Evolutionary conservation across 2,888 invertebrate genomes (phyloP).

Genomic region (Leuctra nigra): DNA sequence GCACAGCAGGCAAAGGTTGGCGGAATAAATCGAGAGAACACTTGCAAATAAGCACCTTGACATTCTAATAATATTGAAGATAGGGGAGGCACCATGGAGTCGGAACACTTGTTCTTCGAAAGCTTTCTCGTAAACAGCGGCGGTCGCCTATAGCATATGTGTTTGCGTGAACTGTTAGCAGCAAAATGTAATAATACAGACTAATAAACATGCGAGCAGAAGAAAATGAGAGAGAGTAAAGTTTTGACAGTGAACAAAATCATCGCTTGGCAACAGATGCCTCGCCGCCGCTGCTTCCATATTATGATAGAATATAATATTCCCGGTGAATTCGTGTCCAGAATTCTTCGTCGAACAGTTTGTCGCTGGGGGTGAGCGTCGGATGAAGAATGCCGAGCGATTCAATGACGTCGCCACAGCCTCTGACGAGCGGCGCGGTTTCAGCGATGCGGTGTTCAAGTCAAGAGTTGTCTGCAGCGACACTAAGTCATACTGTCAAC

Average conservation of each 20-base stretch:
- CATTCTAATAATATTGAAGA: slow-evolving; percentile 22
- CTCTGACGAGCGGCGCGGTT: no score
- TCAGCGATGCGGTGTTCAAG: no score
- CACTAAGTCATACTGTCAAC: slow-evolving; percentile 28
- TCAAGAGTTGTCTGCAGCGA: no score
- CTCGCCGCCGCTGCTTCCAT: not conserved
- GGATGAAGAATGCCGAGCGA: no score
- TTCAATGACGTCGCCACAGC: no score
- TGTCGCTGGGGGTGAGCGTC: no score
- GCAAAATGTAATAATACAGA: slow-evolving; percentile 23
- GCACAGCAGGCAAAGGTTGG: no score
- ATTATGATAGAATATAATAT: no score
- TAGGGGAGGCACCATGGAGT: not conserved
- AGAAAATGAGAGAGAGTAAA: slow-evolving; percentile 19
- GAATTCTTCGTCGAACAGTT: no score
- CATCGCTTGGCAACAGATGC: slow-evolving; percentile 16
- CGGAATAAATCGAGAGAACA: slow-evolving; percentile 43
- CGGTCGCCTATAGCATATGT: slow-evolving; percentile 10
- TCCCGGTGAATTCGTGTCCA: no score
- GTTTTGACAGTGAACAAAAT: slow-evolving; percentile 14
- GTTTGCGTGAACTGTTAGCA: slow-evolving; percentile 20
- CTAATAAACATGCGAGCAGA: slow-evolving; percentile 22
- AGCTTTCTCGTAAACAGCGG: slow-evolving; percentile 22
- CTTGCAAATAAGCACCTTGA: slow-evolving; percentile 44
- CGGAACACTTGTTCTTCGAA: slow-evolving; percentile 16